Conservation (phyloP, 1,140 invertebrate species). For the Sycophaga agraensis region DNA sequence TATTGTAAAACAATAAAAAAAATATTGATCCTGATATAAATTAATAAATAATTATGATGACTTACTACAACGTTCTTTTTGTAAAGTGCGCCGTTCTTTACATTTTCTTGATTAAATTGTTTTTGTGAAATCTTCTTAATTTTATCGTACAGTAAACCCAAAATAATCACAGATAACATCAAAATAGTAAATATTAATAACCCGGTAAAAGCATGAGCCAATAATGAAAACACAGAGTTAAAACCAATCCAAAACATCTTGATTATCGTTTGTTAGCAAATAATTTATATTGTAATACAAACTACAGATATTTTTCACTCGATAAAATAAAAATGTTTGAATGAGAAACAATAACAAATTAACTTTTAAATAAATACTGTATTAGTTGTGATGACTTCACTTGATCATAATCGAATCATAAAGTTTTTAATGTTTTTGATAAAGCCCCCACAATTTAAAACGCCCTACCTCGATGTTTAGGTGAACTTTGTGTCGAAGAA, state of each 20-base stretch:
- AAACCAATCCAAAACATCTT: slow-evolving; percentile 3
- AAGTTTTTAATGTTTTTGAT: too few relatives aligned
- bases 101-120: slow-evolving; percentile 1
- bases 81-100: not conserved
- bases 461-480: too few relatives aligned
- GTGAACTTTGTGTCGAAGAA: too few relatives aligned
- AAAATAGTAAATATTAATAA: not conserved
- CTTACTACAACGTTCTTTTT: slow-evolving; percentile 24
- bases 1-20: not conserved
- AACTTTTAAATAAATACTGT: too few relatives aligned
- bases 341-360: too few relatives aligned
- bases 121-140: not conserved
- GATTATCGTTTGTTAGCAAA: too few relatives aligned
- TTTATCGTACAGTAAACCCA: not conserved
- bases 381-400: too few relatives aligned
- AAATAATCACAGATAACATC: not conserved
- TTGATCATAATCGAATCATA: too few relatives aligned
- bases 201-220: not conserved
- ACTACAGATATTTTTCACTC: too few relatives aligned
- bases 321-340: too few relatives aligned
- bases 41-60: not conserved
- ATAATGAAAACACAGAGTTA: not conserved
- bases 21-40: not conserved
- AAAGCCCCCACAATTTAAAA: too few relatives aligned
- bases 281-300: too few relatives aligned